Evolutionary conservation across 2,797 vertebrate species (phyloP).

Genomic region (Dryobates pubescens): DNA sequence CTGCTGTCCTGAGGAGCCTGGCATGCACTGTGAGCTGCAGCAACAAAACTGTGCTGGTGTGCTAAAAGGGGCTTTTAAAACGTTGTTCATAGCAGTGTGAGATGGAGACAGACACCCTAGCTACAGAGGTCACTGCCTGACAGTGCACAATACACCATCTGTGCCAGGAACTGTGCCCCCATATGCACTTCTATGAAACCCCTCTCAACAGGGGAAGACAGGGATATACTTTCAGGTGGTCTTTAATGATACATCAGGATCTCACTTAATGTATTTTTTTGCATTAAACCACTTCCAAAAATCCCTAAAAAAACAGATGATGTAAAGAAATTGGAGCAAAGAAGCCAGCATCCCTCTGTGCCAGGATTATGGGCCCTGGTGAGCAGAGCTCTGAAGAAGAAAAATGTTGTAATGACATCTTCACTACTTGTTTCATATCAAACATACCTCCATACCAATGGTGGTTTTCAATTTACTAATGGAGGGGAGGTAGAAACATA

Average conservation of each 20-base stretch:
- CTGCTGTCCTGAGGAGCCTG: background rate
- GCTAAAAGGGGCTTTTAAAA: background rate
- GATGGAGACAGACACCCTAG: background rate
- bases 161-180: rapidly evolving
- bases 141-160: background rate
- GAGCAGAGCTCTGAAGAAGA: background rate
- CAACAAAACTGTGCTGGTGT: background rate
- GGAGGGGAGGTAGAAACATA: rapidly evolving
- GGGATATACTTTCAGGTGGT: background rate
- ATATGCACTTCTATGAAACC: rapidly evolving
- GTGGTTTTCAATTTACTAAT: conserved; percentile 13
- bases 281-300: background rate
- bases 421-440: background rate
- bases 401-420: background rate
- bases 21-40: background rate
- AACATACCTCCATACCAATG: background rate
- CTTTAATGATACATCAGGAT: background rate
- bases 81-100: background rate
- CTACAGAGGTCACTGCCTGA: background rate
- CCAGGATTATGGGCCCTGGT: rapidly evolving
- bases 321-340: background rate
- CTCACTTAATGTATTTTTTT: background rate
- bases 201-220: background rate
- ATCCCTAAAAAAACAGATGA: background rate
- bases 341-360: background rate